Conservation (phyloP, 1,140 invertebrate species). For the Sinella curviseta region DNA sequence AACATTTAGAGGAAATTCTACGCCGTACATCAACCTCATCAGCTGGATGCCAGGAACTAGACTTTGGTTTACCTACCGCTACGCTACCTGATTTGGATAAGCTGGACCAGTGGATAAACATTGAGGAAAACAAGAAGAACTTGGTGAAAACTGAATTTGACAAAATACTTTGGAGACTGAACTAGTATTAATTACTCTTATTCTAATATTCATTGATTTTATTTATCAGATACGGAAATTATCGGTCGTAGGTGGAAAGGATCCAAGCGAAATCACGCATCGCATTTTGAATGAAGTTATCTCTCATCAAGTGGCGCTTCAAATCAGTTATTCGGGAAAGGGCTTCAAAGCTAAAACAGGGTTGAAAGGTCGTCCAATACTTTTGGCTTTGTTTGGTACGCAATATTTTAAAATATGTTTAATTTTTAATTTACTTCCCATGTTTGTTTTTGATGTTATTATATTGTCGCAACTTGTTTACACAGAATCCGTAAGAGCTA, state of each 20-base stretch:
- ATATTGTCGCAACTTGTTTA: too few species aligned
- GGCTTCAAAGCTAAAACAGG: neutral
- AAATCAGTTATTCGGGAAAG: neutral
- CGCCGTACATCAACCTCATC: neutral
- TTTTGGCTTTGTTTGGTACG: neutral
- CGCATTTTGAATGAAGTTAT: neutral
- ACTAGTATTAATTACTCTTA: neutral
- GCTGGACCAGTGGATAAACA: neutral
- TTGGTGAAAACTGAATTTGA: neutral
- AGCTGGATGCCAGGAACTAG: neutral
- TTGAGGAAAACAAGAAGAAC: too few species aligned
- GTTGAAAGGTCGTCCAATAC: neutral
- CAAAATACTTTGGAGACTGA: neutral
- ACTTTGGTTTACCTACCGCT: too few species aligned
- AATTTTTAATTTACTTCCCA: neutral
- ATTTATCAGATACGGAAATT: neutral
- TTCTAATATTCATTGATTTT: neutral
- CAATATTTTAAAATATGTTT: neutral
- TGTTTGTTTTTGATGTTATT: too few species aligned
- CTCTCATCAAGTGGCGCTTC: neutral
- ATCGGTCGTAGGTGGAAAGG: neutral
- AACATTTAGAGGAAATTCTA: too few species aligned
- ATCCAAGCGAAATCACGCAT: neutral
- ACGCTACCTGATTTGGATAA: too few species aligned
- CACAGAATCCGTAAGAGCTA: neutral